Evolutionary conservation across 2,888 invertebrate species (phyloP).

Genomic region (Gasteruption jaculator): DNA sequence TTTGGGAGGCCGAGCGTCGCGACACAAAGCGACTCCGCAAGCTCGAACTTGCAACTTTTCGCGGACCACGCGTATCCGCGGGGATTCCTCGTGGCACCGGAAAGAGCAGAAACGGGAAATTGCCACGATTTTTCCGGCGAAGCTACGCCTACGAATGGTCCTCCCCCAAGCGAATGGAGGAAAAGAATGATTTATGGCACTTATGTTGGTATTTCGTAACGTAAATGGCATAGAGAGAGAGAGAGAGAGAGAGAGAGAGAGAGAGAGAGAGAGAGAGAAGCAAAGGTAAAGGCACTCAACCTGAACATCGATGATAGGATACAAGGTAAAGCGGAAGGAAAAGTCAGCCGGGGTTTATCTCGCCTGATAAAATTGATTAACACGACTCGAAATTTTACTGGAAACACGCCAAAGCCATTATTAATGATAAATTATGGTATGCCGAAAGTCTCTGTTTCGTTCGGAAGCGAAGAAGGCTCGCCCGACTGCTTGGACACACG

Average conservation of each 20-base stretch:
- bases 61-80: too few species aligned
- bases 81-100: too few species aligned
- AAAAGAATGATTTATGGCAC: too few species aligned
- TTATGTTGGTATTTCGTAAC: too few species aligned
- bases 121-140: not conserved
- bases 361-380: slow-evolving; percentile 44
- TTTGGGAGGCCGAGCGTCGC: too few species aligned
- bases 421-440: slow-evolving; percentile 37
- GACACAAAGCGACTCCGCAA: too few species aligned
- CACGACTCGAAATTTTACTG: slow-evolving; percentile 36
- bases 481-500: too few species aligned
- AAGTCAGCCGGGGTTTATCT: slow-evolving; percentile 39
- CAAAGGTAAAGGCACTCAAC: not conserved
- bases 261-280: not conserved
- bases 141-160: too few species aligned
- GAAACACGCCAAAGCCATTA: slow-evolving; percentile 36
- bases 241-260: slow-evolving; percentile 1
- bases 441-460: slow-evolving; percentile 5
- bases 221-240: slow-evolving; percentile 8
- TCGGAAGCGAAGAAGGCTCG: not conserved
- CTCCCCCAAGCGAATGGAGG: too few species aligned
- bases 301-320: too few species aligned
- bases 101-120: too few species aligned
- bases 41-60: too few species aligned
- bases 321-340: slow-evolving; percentile 38